Percentiles rank a stretch among this genome's conserved stretches.
Conservation (phyloP, 2,797 vertebrate species). For the Esox masquinongy region DNA sequence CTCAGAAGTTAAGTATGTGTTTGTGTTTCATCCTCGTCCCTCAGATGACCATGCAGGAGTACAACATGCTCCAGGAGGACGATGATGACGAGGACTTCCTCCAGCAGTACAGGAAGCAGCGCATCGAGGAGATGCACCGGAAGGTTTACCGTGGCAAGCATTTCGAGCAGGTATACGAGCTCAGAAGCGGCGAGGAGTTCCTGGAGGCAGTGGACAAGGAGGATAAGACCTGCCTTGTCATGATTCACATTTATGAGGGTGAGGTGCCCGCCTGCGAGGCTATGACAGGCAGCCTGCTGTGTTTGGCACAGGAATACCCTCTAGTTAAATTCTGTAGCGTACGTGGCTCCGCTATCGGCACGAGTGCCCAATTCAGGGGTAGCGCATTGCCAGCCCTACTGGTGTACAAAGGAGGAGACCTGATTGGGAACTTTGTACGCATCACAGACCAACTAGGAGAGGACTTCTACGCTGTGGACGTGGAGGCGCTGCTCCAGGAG, state of each 20-base stretch:
- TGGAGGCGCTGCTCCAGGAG: slow-evolving; percentile 94
- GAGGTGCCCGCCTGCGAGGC: slow-evolving; percentile 87
- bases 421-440: slow-evolving; percentile 96
- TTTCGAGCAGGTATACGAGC: slow-evolving; percentile 88
- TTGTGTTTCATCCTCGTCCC: slow-evolving; percentile 6
- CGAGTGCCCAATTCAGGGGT: slow-evolving; percentile 87
- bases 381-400: slow-evolving; percentile 93
- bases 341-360: slow-evolving; percentile 88
- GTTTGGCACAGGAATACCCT: slow-evolving; percentile 92
- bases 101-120: slow-evolving; percentile 92
- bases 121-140: slow-evolving; percentile 93
- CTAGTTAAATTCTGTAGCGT: slow-evolving; percentile 93
- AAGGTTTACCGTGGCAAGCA: slow-evolving; percentile 87
- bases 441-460: slow-evolving; percentile 96
- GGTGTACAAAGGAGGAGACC: slow-evolving; percentile 91
- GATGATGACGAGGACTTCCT: slow-evolving; percentile 92
- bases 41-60: slow-evolving; percentile 90
- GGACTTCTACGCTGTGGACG: slow-evolving; percentile 95
- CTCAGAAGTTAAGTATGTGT: background rate
- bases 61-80: slow-evolving; percentile 81
- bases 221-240: slow-evolving; percentile 85
- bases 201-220: slow-evolving; percentile 91
- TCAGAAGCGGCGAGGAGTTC: slow-evolving; percentile 88
- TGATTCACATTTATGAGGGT: slow-evolving; percentile 95
- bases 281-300: slow-evolving; percentile 91